Base-by-base conservation (phyloP, 2,888 invertebrate genomes). In the Troides aeacus region DNA sequence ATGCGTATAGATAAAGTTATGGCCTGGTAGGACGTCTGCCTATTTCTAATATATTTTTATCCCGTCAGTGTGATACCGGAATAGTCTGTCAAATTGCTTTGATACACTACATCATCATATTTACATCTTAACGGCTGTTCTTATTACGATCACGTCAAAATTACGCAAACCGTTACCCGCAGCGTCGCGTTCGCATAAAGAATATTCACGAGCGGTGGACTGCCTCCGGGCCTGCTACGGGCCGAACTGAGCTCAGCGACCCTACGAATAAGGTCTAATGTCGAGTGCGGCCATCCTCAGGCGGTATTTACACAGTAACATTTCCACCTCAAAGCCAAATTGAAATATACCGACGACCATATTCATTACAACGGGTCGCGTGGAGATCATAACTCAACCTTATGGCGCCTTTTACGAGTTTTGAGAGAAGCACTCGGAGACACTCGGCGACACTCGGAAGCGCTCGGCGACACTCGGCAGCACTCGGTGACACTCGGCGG, bases 261-360 rank as follows among this genome's bases (percentile, higher is more conserved):
- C 2, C 53, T 12, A 0, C 0, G 0, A 5, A 53, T 53, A 63
- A 63, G 30, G 62, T 60, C 24, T 17, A 24, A 24, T 36, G 18
- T 63, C 8, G 18, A 7, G 4, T 63, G 66, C 4, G 3, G 30
- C 30, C 6, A 21, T 15, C 7, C 30, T 24, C 15, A 15, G n/a
- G 46, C 53, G 42, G 30, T 64, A 77, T 80, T 80, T 82, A 78
- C 84, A 81, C 81, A 77, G 79, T 78, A 76, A 77, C 82, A 78
- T 76, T 79, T 75, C 74, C 80, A 79, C 79, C 77, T 70, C 66
- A 67, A 64, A 67, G 70, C 70, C 56, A 90, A 90, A 90, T 90
- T 90, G 90, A 90, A 88, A 90, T 90, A 90, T 90, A 90, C 88
- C 83, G 87, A 74, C 80, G 77, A 83, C 86, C 85, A 88, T 89